Base-by-base conservation (phyloP, 2,113 vertebrate species). In the Delphinapterus leucas region DNA sequence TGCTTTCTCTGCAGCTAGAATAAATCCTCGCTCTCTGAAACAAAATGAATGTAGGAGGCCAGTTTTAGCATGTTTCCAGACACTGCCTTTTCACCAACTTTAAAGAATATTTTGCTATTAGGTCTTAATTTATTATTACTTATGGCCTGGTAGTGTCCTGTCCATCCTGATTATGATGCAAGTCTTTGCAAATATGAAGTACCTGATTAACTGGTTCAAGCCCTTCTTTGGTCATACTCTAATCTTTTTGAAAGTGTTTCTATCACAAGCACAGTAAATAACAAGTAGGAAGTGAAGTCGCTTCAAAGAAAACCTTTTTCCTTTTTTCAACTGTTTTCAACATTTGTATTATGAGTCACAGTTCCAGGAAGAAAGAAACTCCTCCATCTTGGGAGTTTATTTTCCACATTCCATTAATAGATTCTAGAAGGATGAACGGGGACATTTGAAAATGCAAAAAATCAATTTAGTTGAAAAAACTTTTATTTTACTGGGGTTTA, bases 1-100 rank as follows among this genome's bases (percentile, higher is more conserved):
- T 97, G 86, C 87, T 96, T 96, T 97, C 87, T 97, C 89, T 71
- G 60, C 26, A 74, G 87, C 96, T 73, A 90, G 80, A 93, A 93
- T 81, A 96, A 90, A 90, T 36, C 70, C 31, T 86, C 73, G 61
- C 15, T 74, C 83, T 60, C 58, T 92, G 60, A 91, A 84, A 82
- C 61, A 90, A 84, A 96, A 91, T 63, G 25, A 94, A 95, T 11
- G 38, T 21, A 84, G 12, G 28, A 83, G 63, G 82, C 90, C 92
- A 36, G 90, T 92, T 90, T 88, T 74, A 94, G 71, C 85, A 28
- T 97, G 71, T 90, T 95, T 79, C 61, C 25, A 84, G 79, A 79
- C 6, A 60, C 4, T 12, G 23, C 33, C 14, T 91, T 93, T 90
- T 91, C 41, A 63, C 28, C 86, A 47, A 94, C 47, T 90, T 88